Evolutionary conservation across 2,113 vertebrate species (phyloP), one percentile per base, ranked within the genome.

Genomic region (Misgurnus mizolepis): DNA sequence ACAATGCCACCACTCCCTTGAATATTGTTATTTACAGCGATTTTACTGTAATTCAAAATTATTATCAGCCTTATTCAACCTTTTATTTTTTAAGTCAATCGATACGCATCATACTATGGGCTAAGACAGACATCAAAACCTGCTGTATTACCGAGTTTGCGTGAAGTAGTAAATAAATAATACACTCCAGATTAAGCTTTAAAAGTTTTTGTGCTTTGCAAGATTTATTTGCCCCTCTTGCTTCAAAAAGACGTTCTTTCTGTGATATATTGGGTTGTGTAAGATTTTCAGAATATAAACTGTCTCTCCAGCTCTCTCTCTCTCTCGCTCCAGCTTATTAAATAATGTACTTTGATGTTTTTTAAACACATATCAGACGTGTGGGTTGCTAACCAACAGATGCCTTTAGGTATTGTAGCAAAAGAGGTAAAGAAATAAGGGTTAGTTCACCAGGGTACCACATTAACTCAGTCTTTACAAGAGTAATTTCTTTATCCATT

Each of bases 281-380:
- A 22, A 45, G 60, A 67, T 72, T 80, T 84, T 67, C 73, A 67
- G 79, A 76, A 39, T 18, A 49, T 72, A 76, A 39, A 61, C 43
- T 49, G 4, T 65, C 49, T 60, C 67, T 65, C 65, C 78, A 50
- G 43, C 64, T 78, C 69, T 3, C 69, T 41, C 64, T 78, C 69
- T 3, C 69, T 41, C 69, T 41, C 58, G 17, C 45, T 40, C 55
- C 60, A 82, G 70, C 56, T 53, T 74, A 67, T 72, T 86, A 84
- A 84, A 86, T 84, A 84, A 86, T 86, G 85, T 79, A 72, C 82
- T 80, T 83, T 86, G 85, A 86, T 86, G 76, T 82, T 79, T 81
- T 83, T 82, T 80, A 80, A 86, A 84, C 85, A 77, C 67, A 82
- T 69, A 82, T 73, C 82, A 86, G 82, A 84, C 58, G 58, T 70